These are phyloP conservation scores for Anagrus nilaparvatae DNA, from an alignment of 1,140 invertebrate genomes.

Conservation along the genomic window DNA sequence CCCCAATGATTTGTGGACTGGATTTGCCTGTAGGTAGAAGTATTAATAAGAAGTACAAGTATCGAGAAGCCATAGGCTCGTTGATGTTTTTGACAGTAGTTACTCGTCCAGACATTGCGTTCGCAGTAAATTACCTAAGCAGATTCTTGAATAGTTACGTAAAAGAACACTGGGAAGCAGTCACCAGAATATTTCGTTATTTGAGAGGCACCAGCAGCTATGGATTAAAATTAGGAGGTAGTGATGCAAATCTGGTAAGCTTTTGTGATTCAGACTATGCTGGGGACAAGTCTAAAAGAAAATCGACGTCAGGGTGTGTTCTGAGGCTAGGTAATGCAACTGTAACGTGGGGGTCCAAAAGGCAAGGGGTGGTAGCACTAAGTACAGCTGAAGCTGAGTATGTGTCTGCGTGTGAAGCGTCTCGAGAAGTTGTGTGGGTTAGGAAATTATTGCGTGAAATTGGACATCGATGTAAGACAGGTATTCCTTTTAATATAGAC, in stretches of 20 bases:
- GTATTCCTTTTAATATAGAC: constrained; percentile 13
- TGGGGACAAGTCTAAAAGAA: constrained; percentile 17
- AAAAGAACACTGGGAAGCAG: background rate
- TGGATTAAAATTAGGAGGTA: constrained; percentile 8
- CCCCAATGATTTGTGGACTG: background rate
- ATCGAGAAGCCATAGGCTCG: background rate
- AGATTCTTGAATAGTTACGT: background rate
- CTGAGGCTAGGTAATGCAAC: constrained; percentile 10
- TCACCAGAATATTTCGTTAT: background rate
- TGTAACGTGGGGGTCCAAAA: constrained; percentile 11
- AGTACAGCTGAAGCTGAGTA: constrained; percentile 19
- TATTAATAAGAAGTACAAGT: background rate
- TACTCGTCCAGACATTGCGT: background rate
- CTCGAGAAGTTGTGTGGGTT: constrained; percentile 27
- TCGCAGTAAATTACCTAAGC: background rate
- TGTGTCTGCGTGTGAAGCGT: constrained; percentile 20
- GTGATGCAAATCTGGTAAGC: constrained; percentile 4
- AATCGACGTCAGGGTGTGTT: constrained; percentile 19
- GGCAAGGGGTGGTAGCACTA: constrained; percentile 7
- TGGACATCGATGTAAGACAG: background rate
- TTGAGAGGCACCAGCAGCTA: constrained; percentile 2
- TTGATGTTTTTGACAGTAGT: background rate
- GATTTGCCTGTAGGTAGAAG: background rate
- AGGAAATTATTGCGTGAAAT: constrained; percentile 15
- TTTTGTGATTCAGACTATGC: constrained; percentile 20